Conservation (phyloP, 2,113 vertebrate genomes). For the Hydrochoerus hydrochaeris region DNA sequence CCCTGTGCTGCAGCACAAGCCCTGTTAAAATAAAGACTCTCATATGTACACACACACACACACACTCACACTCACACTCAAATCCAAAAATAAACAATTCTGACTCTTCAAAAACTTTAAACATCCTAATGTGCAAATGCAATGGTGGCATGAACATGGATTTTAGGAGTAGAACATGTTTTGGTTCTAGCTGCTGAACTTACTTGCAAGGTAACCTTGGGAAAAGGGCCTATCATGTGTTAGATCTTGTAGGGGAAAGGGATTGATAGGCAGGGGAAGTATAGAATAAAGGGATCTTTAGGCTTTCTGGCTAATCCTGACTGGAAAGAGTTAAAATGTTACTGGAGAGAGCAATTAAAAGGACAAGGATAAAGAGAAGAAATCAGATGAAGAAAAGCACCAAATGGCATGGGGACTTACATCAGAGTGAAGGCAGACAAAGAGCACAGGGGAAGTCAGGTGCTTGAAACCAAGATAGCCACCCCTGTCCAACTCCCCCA, state of each 20-base stretch:
- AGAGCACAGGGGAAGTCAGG: background rate
- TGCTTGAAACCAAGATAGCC: background rate
- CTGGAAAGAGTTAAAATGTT: background rate
- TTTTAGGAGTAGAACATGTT: background rate
- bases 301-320: background rate
- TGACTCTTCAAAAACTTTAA: background rate
- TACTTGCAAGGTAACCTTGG: slow-evolving; percentile 30
- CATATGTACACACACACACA: background rate
- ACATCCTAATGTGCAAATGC: background rate
- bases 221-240: background rate
- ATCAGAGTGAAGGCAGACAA: background rate
- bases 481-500: background rate
- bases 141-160: background rate
- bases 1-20: background rate
- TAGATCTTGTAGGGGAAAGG: background rate
- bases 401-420: background rate
- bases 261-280: background rate
- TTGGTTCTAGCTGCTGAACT: slow-evolving; percentile 44
- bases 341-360: background rate
- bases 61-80: background rate
- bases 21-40: background rate
- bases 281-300: background rate
- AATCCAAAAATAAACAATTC: background rate
- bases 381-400: background rate
- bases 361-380: background rate